Evolutionary conservation across 1,140 invertebrate species (phyloP).

Genomic region (Atta cephalotes): DNA sequence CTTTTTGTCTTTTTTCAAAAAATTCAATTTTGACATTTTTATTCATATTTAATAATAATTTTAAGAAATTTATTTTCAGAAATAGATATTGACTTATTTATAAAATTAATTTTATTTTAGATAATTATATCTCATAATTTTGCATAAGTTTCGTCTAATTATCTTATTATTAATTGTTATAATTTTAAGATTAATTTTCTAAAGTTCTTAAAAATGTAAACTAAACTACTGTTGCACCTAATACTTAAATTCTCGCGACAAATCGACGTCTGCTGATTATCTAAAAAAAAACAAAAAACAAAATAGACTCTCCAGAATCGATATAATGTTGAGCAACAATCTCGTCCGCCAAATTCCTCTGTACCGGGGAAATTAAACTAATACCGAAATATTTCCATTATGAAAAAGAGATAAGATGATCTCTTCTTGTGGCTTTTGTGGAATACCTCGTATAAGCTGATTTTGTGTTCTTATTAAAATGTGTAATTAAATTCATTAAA

Average conservation of each 20-base stretch:
- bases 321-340: slow-evolving; percentile 27
- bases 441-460: slow-evolving; percentile 71
- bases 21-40: background rate
- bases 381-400: slow-evolving; percentile 71
- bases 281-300: slow-evolving; percentile 29
- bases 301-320: slow-evolving; percentile 31
- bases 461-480: slow-evolving; percentile 75
- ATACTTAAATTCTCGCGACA: slow-evolving; percentile 12
- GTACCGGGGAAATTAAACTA: slow-evolving; percentile 46
- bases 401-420: slow-evolving; percentile 73
- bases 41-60: background rate
- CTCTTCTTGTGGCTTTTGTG: slow-evolving; percentile 73
- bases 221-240: slow-evolving; percentile 13
- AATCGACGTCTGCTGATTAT: slow-evolving; percentile 46
- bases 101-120: slow-evolving; percentile 1
- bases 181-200: slow-evolving; percentile 10
- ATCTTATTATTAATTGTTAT: background rate
- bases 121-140: background rate
- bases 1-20: background rate
- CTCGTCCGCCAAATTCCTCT: slow-evolving; percentile 27
- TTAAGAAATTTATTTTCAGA: slow-evolving; percentile 9
- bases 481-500: slow-evolving; percentile 65
- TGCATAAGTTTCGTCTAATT: background rate
- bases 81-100: background rate
- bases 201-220: slow-evolving; percentile 2